Evolutionary conservation across 1,140 invertebrate genomes (phyloP).

Genomic region (Notospermus geniculatus): DNA sequence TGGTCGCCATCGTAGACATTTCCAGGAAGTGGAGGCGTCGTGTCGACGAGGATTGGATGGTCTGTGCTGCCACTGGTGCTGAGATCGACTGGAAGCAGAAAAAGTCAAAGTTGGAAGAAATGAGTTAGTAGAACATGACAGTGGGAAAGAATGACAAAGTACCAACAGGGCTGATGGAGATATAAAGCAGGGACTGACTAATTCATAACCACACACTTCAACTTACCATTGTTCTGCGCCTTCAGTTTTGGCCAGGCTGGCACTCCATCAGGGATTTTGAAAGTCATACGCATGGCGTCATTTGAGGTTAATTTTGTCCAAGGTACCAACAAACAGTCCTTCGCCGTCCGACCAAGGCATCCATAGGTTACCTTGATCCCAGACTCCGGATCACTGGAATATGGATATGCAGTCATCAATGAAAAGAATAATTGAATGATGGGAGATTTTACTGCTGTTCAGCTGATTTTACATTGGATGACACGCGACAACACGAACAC

Average conservation of each 20-base stretch:
- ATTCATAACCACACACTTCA: not conserved
- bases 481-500: too few relatives aligned
- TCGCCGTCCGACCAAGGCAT: slow-evolving; percentile 29
- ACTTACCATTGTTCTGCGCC: slow-evolving; percentile 32
- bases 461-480: too few relatives aligned
- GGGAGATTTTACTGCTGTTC: too few relatives aligned
- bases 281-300: slow-evolving; percentile 11
- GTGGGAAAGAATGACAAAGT: too few relatives aligned
- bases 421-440: too few relatives aligned
- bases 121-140: too few relatives aligned
- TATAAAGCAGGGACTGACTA: too few relatives aligned
- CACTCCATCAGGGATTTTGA: slow-evolving; percentile 29
- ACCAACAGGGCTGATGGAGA: too few relatives aligned
- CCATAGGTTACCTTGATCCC: slow-evolving; percentile 25
- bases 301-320: slow-evolving; percentile 19
- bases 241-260: slow-evolving; percentile 33
- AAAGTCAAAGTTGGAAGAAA: too few relatives aligned
- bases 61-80: too few relatives aligned
- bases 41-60: slow-evolving; percentile 22
- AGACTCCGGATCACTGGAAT: slow-evolving; percentile 33
- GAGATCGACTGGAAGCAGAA: slow-evolving; percentile 20
- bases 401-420: too few relatives aligned
- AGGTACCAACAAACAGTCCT: slow-evolving; percentile 25
- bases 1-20: slow-evolving; percentile 20
- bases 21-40: slow-evolving; percentile 21